Conservation (phyloP, 2,113 vertebrate species). For the Dipodomys merriami region DNA sequence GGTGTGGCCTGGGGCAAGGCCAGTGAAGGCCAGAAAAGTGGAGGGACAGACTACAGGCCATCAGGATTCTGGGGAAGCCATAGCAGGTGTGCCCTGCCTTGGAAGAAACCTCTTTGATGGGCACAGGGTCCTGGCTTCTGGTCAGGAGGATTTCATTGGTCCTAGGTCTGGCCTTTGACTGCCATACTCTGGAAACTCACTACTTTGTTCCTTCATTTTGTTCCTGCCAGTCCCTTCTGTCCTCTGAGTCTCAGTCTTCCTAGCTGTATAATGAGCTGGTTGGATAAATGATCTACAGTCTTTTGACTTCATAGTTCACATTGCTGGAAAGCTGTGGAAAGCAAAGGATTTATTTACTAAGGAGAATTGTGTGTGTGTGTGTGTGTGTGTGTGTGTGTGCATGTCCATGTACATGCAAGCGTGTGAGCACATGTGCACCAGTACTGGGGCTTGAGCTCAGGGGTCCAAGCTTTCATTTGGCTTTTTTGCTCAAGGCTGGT, state of each 20-base stretch:
- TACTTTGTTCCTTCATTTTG: not conserved
- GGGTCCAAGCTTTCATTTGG: no score
- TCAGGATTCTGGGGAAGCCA: not conserved
- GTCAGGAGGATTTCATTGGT: not conserved
- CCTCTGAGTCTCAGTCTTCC: conserved; percentile 13
- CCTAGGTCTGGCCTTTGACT: not conserved
- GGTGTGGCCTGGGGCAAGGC: conserved; percentile 73
- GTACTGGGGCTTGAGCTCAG: no score
- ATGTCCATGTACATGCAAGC: no score
- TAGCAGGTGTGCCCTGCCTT: not conserved
- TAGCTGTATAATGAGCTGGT: not conserved
- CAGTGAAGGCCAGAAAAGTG: not conserved
- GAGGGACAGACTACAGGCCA: not conserved
- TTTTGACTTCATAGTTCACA: not conserved
- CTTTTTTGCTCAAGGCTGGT: no score
- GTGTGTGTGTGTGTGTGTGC: no score
- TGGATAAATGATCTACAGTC: not conserved
- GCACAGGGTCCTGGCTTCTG: not conserved
- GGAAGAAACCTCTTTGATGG: not conserved
- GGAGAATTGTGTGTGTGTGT: not conserved
- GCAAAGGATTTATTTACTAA: conserved; percentile 14
- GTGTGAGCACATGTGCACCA: no score
- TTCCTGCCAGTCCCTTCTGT: not conserved
- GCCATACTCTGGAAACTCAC: not conserved
- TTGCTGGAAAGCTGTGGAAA: not conserved